phyloP scores from a whole-genome alignment of 53 echinoderm and acorn worm genomes.

The Glandiceps talaboti region DNA sequence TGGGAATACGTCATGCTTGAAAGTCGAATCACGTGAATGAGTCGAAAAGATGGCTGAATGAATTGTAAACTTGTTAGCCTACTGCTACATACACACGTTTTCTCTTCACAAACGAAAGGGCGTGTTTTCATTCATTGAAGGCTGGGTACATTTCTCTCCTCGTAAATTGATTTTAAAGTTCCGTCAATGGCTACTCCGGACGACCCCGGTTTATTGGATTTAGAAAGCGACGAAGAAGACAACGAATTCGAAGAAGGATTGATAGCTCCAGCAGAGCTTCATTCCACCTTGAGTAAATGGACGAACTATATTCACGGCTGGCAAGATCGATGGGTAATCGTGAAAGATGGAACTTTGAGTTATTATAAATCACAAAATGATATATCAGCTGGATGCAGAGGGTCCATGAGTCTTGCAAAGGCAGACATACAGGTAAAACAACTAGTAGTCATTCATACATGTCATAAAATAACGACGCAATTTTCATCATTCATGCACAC shows the following conservation, averaged over 20 bases:
- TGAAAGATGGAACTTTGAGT: slow-evolving; percentile 73
- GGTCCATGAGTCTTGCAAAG: slow-evolving; percentile 79
- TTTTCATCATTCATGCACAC: no score
- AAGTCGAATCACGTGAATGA: neutral
- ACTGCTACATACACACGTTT: no score
- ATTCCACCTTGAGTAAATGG: slow-evolving; percentile 91
- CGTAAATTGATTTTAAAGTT: no score
- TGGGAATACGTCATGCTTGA: neutral
- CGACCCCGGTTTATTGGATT: slow-evolving; percentile 22
- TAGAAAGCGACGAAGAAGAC: slow-evolving; percentile 54
- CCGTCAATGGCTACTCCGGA: slow-evolving; percentile 22
- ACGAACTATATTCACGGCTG: slow-evolving; percentile 95
- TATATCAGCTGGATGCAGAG: slow-evolving; percentile 79
- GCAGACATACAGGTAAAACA: slow-evolving; percentile 76
- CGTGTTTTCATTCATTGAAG: no score
- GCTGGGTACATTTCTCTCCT: no score
- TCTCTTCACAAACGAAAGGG: no score
- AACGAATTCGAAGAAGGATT: slow-evolving; percentile 58
- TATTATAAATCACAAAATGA: slow-evolving; percentile 82
- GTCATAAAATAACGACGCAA: no score
- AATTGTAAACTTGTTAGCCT: neutral
- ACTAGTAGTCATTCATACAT: no score
- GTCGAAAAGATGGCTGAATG: neutral
- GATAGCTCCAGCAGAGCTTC: slow-evolving; percentile 45
- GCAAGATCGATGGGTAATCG: slow-evolving; percentile 92